Conservation (phyloP, 2,888 invertebrate species). For the Griposia aprilina region DNA sequence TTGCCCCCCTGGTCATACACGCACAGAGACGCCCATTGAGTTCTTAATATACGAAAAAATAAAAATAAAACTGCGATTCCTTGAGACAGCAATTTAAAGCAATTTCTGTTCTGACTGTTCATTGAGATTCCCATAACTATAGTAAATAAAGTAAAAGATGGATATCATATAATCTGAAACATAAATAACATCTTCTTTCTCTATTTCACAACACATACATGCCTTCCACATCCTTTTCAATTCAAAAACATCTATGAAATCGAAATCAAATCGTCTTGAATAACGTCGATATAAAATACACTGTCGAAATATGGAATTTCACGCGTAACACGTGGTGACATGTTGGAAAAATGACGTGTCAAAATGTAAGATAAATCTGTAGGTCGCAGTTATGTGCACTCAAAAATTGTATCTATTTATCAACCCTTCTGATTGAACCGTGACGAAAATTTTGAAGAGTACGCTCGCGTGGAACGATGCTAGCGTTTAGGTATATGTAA, state of each 20-base stretch:
- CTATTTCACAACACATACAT: neutral
- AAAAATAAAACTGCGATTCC: too few relatives aligned
- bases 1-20: too few relatives aligned
- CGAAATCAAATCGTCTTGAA: conserved; percentile 52
- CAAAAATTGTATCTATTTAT: conserved; percentile 85
- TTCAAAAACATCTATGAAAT: conserved; percentile 38
- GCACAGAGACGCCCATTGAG: too few relatives aligned
- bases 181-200: neutral
- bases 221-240: conserved; percentile 19
- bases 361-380: conserved; percentile 82
- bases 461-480: conserved; percentile 67
- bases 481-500: neutral
- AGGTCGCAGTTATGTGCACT: conserved; percentile 82
- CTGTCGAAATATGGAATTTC: conserved; percentile 65
- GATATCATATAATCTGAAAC: neutral
- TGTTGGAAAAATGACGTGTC: conserved; percentile 85
- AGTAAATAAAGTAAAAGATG: neutral
- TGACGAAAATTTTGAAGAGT: conserved; percentile 75
- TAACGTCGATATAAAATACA: conserved; percentile 49
- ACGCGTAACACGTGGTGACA: conserved; percentile 73
- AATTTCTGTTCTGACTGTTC: neutral
- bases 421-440: conserved; percentile 86
- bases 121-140: neutral
- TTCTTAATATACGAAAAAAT: neutral
- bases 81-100: neutral